phyloP scores from a whole-genome alignment of 2,113 vertebrate genomes.

The Rhegmatorhina hoffmannsi region DNA sequence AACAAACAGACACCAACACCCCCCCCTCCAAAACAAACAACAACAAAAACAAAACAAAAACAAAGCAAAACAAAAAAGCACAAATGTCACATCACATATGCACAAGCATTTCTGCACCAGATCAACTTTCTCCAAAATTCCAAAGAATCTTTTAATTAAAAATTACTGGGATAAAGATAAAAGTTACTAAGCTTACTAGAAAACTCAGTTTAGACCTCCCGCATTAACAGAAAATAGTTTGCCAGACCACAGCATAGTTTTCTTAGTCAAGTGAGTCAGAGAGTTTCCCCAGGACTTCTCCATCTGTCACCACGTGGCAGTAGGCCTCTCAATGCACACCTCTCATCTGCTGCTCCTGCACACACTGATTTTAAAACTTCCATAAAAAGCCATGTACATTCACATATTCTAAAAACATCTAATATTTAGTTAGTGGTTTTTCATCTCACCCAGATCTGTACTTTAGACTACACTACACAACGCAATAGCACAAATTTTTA shows the following conservation, averaged over 20 bases:
- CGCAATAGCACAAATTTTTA: background rate
- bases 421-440: background rate
- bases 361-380: background rate
- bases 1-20: accelerated
- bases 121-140: background rate
- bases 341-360: background rate
- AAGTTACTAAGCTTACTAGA: background rate
- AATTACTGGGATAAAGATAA: background rate
- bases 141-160: background rate
- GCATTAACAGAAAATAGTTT: background rate
- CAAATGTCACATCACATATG: background rate
- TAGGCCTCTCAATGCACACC: background rate
- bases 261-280: accelerated
- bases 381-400: background rate
- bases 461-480: background rate
- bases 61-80: background rate
- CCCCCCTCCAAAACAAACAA: too few relatives aligned
- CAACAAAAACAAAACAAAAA: background rate
- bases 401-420: background rate
- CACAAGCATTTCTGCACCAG: background rate
- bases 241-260: accelerated
- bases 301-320: accelerated
- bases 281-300: background rate
- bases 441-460: background rate
- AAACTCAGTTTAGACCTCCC: background rate